phyloP scores from a whole-genome alignment of 2,888 invertebrate genomes.

The Polydrusus tereticollis region DNA sequence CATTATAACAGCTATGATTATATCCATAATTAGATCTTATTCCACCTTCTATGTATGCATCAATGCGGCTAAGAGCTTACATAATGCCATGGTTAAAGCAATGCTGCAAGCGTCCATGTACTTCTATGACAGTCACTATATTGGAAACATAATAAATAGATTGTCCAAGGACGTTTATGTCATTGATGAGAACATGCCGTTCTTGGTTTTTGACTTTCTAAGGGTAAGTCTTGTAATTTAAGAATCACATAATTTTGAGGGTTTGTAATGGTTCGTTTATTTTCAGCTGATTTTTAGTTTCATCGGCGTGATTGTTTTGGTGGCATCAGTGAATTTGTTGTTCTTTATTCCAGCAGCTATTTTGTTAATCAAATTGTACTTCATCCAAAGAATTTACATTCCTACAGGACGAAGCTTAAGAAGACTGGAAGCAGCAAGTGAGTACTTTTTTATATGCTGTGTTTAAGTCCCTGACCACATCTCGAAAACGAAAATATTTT shows the following conservation, averaged over 20 bases:
- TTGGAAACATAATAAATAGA: slow-evolving; percentile 68
- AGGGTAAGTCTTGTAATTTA: slow-evolving; percentile 49
- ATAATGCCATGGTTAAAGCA: slow-evolving; percentile 71
- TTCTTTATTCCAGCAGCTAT: slow-evolving; percentile 76
- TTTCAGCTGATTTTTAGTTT: slow-evolving; percentile 71
- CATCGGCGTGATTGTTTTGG: slow-evolving; percentile 80
- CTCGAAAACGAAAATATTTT: no score
- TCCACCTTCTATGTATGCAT: slow-evolving; percentile 51
- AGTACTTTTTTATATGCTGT: slow-evolving; percentile 45
- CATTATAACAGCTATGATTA: slow-evolving; percentile 37
- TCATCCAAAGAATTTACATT: slow-evolving; percentile 77
- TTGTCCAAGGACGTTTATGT: slow-evolving; percentile 79
- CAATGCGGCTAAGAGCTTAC: slow-evolving; percentile 66
- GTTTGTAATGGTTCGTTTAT: slow-evolving; percentile 1
- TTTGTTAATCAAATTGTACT: slow-evolving; percentile 74
- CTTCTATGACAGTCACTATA: slow-evolving; percentile 62
- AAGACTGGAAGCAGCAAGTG: slow-evolving; percentile 78
- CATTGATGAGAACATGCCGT: slow-evolving; percentile 68
- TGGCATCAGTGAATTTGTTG: slow-evolving; percentile 78
- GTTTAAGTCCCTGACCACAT: background rate
- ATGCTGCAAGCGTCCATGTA: slow-evolving; percentile 70
- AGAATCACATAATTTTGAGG: background rate
- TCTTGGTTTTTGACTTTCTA: slow-evolving; percentile 51
- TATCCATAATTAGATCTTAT: slow-evolving; percentile 47
- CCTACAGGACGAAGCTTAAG: slow-evolving; percentile 81